Evolutionary conservation across 2,888 invertebrate species (phyloP).

Genomic region (Choristoneura rosaceana): DNA sequence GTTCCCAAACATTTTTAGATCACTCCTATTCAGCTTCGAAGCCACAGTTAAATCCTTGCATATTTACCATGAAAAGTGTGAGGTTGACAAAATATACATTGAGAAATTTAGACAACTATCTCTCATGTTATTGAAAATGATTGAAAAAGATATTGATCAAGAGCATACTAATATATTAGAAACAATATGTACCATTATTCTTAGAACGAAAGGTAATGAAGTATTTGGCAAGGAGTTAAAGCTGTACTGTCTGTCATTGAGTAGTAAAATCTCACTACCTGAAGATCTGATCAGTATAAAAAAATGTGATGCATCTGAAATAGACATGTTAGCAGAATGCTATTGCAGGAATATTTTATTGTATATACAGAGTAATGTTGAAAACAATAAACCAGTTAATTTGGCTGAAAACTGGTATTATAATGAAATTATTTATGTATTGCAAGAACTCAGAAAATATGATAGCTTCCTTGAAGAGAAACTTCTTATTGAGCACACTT

Average conservation of each 20-base stretch:
- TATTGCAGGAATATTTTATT: slow-evolving; percentile 60
- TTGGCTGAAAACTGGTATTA: slow-evolving; percentile 65
- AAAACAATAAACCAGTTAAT: slow-evolving; percentile 43
- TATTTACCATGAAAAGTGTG: slow-evolving; percentile 68
- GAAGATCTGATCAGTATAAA: slow-evolving; percentile 59
- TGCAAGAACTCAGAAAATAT: slow-evolving; percentile 60
- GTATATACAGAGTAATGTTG: slow-evolving; percentile 50
- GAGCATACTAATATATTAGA: slow-evolving; percentile 53
- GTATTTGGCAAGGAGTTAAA: slow-evolving; percentile 64
- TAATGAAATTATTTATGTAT: slow-evolving; percentile 58
- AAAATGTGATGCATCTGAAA: slow-evolving; percentile 62
- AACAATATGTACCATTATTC: slow-evolving; percentile 62
- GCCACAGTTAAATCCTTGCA: slow-evolving; percentile 60
- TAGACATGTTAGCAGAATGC: slow-evolving; percentile 59
- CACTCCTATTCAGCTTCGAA: slow-evolving; percentile 61
- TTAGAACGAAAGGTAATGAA: slow-evolving; percentile 54
- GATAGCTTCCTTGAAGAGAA: slow-evolving; percentile 58
- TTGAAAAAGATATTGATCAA: slow-evolving; percentile 47
- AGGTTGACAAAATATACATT: slow-evolving; percentile 58
- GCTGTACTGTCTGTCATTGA: slow-evolving; percentile 63
- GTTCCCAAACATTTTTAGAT: slow-evolving; percentile 59
- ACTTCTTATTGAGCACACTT: slow-evolving; percentile 62
- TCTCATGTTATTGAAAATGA: slow-evolving; percentile 55
- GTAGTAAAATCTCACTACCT: slow-evolving; percentile 58
- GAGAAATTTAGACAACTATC: slow-evolving; percentile 60